Evolutionary conservation across 2,113 vertebrate genomes (phyloP).

Genomic region (Deroptyus accipitrinus): DNA sequence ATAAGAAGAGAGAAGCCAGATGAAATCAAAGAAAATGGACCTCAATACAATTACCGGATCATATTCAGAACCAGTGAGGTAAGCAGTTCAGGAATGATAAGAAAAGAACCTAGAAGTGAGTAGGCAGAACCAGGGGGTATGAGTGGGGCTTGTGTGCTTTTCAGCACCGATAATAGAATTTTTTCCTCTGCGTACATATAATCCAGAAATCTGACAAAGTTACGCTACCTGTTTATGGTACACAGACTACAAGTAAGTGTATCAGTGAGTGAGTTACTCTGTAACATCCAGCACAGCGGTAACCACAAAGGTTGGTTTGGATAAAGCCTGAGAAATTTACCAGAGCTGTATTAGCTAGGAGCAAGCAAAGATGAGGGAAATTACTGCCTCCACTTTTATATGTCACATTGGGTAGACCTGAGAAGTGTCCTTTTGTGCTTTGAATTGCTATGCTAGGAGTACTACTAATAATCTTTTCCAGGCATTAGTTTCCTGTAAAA

Average conservation of each 20-base stretch:
- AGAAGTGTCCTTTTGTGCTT: not conserved
- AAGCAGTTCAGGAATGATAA: conserved; percentile 10
- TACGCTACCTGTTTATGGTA: fast-evolving
- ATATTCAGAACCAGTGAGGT: conserved; percentile 98
- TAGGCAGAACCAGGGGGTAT: not conserved
- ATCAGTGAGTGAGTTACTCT: not conserved
- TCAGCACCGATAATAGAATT: not conserved
- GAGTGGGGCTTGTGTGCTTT: not conserved
- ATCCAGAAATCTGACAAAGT: not conserved
- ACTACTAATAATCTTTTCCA: not conserved
- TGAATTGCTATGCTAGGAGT: not conserved
- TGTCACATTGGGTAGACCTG: not conserved
- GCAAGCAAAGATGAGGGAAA: not conserved
- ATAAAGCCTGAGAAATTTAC: not conserved
- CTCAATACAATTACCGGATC: conserved; percentile 91
- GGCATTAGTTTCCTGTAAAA: not conserved
- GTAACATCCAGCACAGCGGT: not conserved
- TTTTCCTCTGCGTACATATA: not conserved
- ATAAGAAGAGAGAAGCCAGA: conserved; percentile 93
- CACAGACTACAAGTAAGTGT: not conserved
- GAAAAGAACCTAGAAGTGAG: not conserved
- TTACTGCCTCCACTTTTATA: not conserved
- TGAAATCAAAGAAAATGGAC: conserved; percentile 91
- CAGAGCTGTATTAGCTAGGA: not conserved
- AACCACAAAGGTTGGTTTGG: not conserved